Percentiles rank a stretch among this genome's conserved stretches.
phyloP scores from a whole-genome alignment of 2,113 vertebrate genomes.

The Isurus oxyrinchus region DNA sequence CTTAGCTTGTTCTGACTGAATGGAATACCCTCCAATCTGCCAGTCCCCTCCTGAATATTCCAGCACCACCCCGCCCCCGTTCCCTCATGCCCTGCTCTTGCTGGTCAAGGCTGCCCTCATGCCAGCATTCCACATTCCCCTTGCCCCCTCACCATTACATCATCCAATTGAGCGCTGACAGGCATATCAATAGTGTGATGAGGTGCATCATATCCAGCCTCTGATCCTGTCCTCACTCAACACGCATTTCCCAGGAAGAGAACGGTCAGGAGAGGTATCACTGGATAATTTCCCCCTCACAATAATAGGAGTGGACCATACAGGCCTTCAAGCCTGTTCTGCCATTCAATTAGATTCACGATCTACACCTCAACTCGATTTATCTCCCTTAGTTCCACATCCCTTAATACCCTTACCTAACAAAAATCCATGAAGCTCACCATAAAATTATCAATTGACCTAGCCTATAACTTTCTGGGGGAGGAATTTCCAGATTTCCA shows the following conservation, averaged over 20 bases:
- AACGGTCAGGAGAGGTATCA: neutral
- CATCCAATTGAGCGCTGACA: neutral
- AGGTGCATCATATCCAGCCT: neutral
- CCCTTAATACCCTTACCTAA: neutral
- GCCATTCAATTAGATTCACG: too few relatives aligned
- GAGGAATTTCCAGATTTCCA: neutral
- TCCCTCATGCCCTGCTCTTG: neutral
- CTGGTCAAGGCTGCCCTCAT: neutral
- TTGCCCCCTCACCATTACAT: neutral
- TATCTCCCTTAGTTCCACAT: too few relatives aligned
- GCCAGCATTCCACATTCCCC: neutral
- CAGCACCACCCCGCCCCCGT: too few relatives aligned
- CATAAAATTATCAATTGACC: neutral
- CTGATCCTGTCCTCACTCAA: neutral
- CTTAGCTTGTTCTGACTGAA: neutral
- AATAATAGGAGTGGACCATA: neutral
- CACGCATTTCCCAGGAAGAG: neutral
- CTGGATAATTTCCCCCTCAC: neutral
- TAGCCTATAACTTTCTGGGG: neutral
- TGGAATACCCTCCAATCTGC: neutral
- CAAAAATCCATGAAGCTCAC: neutral
- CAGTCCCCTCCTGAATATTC: neutral
- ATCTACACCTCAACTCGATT: too few relatives aligned
- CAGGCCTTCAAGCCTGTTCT: neutral
- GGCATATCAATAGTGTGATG: neutral